Evolutionary conservation across 2,113 vertebrate genomes (phyloP).

Genomic region (Gnathonemus longibarbis): DNA sequence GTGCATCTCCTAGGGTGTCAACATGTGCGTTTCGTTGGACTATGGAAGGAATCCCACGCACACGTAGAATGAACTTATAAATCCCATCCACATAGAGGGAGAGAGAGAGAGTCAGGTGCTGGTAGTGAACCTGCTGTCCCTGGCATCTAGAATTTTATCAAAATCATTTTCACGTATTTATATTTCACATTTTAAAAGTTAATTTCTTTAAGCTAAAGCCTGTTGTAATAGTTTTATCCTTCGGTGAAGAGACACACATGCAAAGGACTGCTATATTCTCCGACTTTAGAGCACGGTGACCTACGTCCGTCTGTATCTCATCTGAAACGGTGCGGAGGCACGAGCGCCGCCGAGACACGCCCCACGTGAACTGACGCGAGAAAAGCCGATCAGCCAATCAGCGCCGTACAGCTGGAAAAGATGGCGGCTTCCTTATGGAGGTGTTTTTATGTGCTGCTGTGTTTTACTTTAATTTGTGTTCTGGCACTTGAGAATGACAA

Average conservation of each 20-base stretch:
- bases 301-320: neutral
- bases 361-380: slow-evolving; percentile 35
- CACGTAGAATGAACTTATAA: neutral
- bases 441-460: slow-evolving; percentile 45
- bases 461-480: slow-evolving; percentile 29
- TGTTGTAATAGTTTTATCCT: neutral
- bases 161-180: neutral
- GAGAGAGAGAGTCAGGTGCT: neutral
- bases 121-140: neutral
- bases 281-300: neutral
- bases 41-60: neutral
- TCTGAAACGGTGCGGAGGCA: neutral
- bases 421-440: slow-evolving; percentile 51
- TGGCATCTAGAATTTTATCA: neutral
- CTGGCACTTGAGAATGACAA: slow-evolving; percentile 36
- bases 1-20: neutral
- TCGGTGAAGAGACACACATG: neutral
- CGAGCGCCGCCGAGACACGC: slow-evolving; percentile 11
- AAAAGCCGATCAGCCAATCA: slow-evolving; percentile 44
- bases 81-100: neutral
- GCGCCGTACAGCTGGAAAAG: slow-evolving; percentile 38
- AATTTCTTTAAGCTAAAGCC: neutral
- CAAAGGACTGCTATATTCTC: neutral
- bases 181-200: neutral
- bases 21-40: neutral